A percentile compares a stretch with the other conserved stretches of the same genome.
These are phyloP conservation scores for Brienomyrus brachyistius DNA, from an alignment of 2,113 vertebrate genomes.

Conservation along the genomic window DNA sequence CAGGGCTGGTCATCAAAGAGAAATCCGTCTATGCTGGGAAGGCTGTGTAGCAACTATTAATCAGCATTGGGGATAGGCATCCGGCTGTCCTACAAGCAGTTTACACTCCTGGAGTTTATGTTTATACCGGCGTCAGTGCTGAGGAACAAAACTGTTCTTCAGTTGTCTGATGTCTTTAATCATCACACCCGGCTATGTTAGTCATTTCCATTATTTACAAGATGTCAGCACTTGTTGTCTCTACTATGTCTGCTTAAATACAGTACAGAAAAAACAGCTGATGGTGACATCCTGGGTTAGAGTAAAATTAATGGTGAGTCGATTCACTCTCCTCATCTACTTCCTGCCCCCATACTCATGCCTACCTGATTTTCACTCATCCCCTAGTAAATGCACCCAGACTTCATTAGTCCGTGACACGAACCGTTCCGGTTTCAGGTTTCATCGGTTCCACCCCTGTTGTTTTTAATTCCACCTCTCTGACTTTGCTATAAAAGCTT, in stretches of 20 bases:
- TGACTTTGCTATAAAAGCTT: neutral
- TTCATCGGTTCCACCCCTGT: neutral
- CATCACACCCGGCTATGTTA: neutral
- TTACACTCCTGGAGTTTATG: neutral
- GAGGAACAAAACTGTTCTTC: neutral
- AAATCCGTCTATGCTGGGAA: neutral
- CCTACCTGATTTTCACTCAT: neutral
- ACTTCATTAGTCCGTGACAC: neutral
- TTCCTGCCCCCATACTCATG: neutral
- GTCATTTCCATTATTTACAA: neutral
- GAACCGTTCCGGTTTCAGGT: neutral
- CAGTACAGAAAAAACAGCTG: neutral
- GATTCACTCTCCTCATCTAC: neutral
- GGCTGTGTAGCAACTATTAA: neutral
- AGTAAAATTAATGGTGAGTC: neutral
- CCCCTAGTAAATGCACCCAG: neutral
- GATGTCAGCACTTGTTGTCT: neutral
- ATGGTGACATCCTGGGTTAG: neutral
- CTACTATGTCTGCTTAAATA: neutral
- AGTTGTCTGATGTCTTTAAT: neutral
- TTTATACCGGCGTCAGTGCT: neutral
- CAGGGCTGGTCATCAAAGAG: neutral
- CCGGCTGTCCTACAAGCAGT: neutral
- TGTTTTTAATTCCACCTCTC: neutral
- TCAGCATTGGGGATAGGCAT: neutral